These are phyloP conservation scores for Dynastes hyllus DNA, from an alignment of 2,888 invertebrate genomes.

Conservation along the genomic window DNA sequence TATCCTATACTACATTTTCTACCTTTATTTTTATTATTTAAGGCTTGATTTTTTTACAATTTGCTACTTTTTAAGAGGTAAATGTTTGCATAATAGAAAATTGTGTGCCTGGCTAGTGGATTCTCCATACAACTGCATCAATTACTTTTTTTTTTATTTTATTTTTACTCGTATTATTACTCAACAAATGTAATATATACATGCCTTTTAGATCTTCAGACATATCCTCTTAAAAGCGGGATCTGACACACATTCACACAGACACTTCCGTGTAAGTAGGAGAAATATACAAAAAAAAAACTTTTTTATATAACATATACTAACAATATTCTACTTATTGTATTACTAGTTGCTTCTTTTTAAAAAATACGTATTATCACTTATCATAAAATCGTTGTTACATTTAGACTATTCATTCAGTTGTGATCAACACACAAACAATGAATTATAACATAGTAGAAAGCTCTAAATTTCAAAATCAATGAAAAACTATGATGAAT, in stretches of 20 bases:
- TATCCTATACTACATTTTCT: background rate
- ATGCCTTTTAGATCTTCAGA: constrained; percentile 16
- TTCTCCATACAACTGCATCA: background rate
- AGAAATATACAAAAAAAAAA: background rate
- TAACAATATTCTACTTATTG: constrained; percentile 15
- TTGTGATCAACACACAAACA: constrained; percentile 14
- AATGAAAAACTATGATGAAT: constrained; percentile 3
- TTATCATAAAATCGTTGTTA: constrained; percentile 41
- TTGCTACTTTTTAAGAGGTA: background rate
- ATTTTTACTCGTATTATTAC: background rate
- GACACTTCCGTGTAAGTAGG: constrained; percentile 4
- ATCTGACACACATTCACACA: constrained; percentile 7
- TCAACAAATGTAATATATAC: background rate
- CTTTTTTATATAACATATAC: constrained; percentile 28
- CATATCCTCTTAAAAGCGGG: constrained; percentile 33
- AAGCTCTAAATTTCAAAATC: constrained; percentile 20
- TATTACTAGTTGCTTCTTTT: constrained; percentile 29
- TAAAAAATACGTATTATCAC: constrained; percentile 22
- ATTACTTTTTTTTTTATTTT: background rate
- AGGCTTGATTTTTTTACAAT: background rate
- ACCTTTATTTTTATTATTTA: background rate
- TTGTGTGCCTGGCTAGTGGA: background rate
- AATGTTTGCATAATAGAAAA: background rate
- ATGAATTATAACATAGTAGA: constrained; percentile 33
- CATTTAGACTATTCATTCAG: constrained; percentile 29